Percentiles rank a stretch among this genome's conserved stretches.
Evolutionary conservation across 2,113 vertebrate genomes (phyloP).

Genomic region (Planiliza haematocheilus): DNA sequence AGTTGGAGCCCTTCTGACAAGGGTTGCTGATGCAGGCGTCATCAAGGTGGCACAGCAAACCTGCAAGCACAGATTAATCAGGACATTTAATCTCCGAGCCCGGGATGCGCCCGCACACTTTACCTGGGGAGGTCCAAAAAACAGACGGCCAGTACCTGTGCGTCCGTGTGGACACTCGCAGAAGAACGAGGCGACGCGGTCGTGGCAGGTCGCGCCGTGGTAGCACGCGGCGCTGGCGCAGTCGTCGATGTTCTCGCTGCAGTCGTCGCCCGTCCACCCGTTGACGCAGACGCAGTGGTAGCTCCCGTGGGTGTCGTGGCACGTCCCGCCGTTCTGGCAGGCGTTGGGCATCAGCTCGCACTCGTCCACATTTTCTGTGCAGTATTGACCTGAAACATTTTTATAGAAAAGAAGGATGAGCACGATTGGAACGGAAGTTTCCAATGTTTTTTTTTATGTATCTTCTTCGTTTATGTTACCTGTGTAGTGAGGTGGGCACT

Average conservation of each 20-base stretch:
- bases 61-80: constrained; percentile 69
- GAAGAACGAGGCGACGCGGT: constrained; percentile 96
- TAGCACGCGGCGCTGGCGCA: constrained; percentile 94
- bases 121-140: background rate
- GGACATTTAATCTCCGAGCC: background rate
- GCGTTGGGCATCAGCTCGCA: constrained; percentile 96
- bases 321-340: constrained; percentile 95
- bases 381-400: constrained; percentile 89
- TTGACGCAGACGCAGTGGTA: constrained; percentile 96
- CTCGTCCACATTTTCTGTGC: constrained; percentile 94
- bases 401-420: background rate
- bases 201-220: constrained; percentile 92
- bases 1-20: constrained; percentile 97
- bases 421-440: background rate
- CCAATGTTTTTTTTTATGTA: background rate
- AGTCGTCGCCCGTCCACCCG: constrained; percentile 95
- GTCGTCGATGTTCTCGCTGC: constrained; percentile 97
- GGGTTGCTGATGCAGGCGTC: constrained; percentile 98
- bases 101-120: background rate
- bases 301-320: constrained; percentile 92
- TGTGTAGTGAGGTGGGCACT: constrained; percentile 95
- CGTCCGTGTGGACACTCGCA: constrained; percentile 96
- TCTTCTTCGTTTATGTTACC: constrained; percentile 75
- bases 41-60: constrained; percentile 93
- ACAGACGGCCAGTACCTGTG: constrained; percentile 84